These are phyloP conservation scores for Syngnathus acus DNA, from an alignment of 2,797 vertebrate species.

Conservation along the genomic window DNA sequence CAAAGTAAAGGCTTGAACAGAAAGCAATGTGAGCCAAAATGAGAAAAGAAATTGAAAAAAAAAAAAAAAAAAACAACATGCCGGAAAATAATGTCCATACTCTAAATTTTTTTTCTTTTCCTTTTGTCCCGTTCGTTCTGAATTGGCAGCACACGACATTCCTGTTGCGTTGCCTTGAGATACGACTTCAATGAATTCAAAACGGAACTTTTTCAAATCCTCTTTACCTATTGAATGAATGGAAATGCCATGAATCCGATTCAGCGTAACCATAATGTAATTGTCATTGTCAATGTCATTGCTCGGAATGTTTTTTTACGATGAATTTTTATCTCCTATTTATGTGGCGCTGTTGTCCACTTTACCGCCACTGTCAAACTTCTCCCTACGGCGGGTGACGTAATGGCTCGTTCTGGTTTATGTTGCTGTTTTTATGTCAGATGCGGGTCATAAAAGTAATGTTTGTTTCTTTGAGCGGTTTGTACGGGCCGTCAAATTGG, in stretches of 20 bases:
- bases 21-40: no score
- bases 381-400: neutral
- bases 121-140: neutral
- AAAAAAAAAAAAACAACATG: neutral
- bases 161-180: no score
- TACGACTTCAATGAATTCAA: no score
- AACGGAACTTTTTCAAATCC: no score
- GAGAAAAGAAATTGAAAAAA: neutral
- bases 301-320: no score
- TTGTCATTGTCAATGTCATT: no score
- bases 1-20: no score
- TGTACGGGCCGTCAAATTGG: neutral
- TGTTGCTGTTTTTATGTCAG: neutral
- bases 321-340: neutral
- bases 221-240: no score
- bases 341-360: neutral
- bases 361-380: neutral
- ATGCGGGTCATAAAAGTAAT: neutral
- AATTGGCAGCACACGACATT: no score
- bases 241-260: no score
- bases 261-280: no score
- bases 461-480: neutral
- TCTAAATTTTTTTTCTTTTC: neutral
- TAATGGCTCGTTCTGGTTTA: neutral
- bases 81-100: neutral